phyloP scores from a whole-genome alignment of 2,888 invertebrate genomes.

The Aromia moschata region DNA sequence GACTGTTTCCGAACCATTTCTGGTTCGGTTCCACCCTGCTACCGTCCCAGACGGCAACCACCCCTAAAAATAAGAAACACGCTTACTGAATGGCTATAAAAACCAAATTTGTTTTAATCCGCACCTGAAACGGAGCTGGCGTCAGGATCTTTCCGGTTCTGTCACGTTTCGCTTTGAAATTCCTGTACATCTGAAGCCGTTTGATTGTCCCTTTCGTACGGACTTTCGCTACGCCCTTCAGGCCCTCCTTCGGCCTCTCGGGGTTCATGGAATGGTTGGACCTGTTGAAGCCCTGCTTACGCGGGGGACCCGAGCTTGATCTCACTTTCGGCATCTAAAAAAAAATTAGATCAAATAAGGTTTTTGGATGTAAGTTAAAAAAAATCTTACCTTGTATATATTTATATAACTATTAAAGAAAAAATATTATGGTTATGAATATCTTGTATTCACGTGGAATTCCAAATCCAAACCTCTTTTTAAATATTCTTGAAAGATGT shows the following conservation, averaged over 20 bases:
- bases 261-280: constrained; percentile 96
- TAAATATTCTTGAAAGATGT: no score
- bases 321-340: constrained; percentile 79
- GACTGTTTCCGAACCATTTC: constrained; percentile 99
- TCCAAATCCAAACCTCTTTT: no score
- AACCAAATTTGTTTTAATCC: background rate
- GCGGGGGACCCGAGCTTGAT: constrained; percentile 77
- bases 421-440: no score
- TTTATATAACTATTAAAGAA: no score
- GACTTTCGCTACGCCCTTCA: constrained; percentile 86
- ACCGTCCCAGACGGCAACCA: constrained; percentile 87
- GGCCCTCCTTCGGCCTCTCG: constrained; percentile 78
- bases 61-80: constrained; percentile 64
- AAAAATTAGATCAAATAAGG: background rate
- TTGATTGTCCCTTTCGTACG: constrained; percentile 95
- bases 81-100: background rate
- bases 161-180: constrained; percentile 95
- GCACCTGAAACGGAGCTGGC: constrained; percentile 92
- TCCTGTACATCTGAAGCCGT: constrained; percentile 97
- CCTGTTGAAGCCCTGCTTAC: constrained; percentile 85
- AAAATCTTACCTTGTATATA: no score
- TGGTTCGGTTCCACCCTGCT: constrained; percentile 97
- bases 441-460: no score
- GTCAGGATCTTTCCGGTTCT: constrained; percentile 88
- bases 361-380: no score